These are phyloP conservation scores for Chelonoidis abingdonii DNA, from an alignment of 2,113 vertebrate species.

Conservation along the genomic window DNA sequence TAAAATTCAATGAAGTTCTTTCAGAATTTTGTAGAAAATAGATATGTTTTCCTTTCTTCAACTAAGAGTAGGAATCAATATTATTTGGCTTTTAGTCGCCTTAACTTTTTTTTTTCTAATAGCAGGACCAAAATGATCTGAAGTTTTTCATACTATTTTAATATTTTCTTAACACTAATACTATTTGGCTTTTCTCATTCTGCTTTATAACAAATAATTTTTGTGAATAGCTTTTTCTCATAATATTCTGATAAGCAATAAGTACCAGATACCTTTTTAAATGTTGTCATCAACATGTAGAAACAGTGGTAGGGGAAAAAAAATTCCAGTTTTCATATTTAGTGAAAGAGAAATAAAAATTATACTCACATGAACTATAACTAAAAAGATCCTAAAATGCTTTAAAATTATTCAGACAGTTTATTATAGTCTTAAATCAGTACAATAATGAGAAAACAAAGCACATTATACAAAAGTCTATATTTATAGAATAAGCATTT, in stretches of 20 bases:
- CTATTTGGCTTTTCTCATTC: constrained; percentile 48
- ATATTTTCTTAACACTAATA: constrained; percentile 53
- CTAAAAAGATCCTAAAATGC: constrained; percentile 12
- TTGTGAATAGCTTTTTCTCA: constrained; percentile 61
- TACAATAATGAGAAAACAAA: constrained; percentile 14
- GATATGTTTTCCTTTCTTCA: constrained; percentile 42
- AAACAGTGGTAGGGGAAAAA: constrained; percentile 1
- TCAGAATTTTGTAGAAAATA: constrained; percentile 40
- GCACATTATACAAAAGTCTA: not conserved
- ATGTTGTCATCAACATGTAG: not conserved
- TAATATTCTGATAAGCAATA: constrained; percentile 48
- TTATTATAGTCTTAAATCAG: constrained; percentile 47
- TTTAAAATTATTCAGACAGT: not conserved
- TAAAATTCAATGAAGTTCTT: constrained; percentile 24
- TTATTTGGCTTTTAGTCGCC: constrained; percentile 2
- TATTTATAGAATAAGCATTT: constrained; percentile 51
- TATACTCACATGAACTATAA: not conserved
- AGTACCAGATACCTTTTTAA: constrained; percentile 59
- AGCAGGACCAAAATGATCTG: constrained; percentile 49
- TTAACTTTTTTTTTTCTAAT: constrained; percentile 40
- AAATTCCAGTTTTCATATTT: constrained; percentile 59
- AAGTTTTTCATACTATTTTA: constrained; percentile 56
- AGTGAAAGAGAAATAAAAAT: not conserved
- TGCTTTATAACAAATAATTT: constrained; percentile 54
- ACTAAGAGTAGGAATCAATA: constrained; percentile 9